A percentile compares a stretch with the other conserved stretches of the same genome.
These are phyloP conservation scores for Cepaea nemoralis DNA, from an alignment of 1,140 invertebrate species.

Conservation along the genomic window DNA sequence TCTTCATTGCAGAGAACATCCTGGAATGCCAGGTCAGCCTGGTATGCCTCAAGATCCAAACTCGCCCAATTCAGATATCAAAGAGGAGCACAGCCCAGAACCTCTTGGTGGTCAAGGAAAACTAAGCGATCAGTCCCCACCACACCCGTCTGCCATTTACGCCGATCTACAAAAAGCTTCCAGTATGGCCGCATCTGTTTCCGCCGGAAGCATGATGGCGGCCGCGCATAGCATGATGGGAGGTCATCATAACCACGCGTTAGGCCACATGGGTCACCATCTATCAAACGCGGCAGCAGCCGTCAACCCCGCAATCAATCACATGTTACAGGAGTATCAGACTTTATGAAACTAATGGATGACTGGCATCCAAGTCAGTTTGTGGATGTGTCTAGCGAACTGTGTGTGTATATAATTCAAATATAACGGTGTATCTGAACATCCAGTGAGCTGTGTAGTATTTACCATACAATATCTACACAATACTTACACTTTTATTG, in stretches of 20 bases:
- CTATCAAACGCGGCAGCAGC: neutral
- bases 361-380: too few species aligned
- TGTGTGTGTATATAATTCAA: too few species aligned
- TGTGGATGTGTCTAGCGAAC: too few species aligned
- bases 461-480: too few species aligned
- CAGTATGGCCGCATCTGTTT: slow-evolving; percentile 36
- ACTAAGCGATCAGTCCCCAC: slow-evolving; percentile 21
- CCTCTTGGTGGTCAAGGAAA: slow-evolving; percentile 27
- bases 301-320: slow-evolving; percentile 8
- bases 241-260: neutral
- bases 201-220: slow-evolving; percentile 33
- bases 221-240: slow-evolving; percentile 34
- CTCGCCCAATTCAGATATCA: slow-evolving; percentile 33
- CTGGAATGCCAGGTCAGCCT: slow-evolving; percentile 24
- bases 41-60: slow-evolving; percentile 28
- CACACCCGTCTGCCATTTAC: slow-evolving; percentile 38
- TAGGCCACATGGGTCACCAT: slow-evolving; percentile 32
- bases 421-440: too few species aligned
- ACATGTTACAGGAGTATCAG: slow-evolving; percentile 37
- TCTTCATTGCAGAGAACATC: slow-evolving; percentile 34
- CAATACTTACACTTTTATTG: too few species aligned
- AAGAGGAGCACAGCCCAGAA: slow-evolving; percentile 40
- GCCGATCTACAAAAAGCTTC: slow-evolving; percentile 37
- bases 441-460: too few species aligned
- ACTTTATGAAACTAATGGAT: slow-evolving; percentile 19